These are phyloP conservation scores for Plutomurus gul DNA, from an alignment of 1,140 invertebrate species.

Conservation along the genomic window DNA sequence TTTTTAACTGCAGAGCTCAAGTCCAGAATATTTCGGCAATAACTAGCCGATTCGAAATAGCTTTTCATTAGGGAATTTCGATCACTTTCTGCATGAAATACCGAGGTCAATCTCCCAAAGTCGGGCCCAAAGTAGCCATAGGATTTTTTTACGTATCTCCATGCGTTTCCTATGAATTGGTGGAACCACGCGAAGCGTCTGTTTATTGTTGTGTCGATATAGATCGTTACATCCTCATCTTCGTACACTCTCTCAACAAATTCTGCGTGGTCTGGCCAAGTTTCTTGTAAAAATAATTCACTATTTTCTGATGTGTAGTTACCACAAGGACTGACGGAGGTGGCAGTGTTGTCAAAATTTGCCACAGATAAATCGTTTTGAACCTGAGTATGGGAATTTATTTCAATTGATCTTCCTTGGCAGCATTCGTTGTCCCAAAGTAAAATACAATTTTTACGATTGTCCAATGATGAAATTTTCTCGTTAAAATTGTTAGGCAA, in stretches of 20 bases:
- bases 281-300: conserved; percentile 32
- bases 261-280: conserved; percentile 31
- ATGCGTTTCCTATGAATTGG: conserved; percentile 31
- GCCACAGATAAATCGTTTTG: background rate
- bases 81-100: conserved; percentile 36
- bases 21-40: conserved; percentile 36
- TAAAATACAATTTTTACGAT: background rate
- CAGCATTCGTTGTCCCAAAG: conserved; percentile 32
- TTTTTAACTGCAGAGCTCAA: background rate
- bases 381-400: background rate
- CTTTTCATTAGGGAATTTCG: conserved; percentile 9
- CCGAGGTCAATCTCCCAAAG: conserved; percentile 11
- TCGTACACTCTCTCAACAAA: conserved; percentile 8
- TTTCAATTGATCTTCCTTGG: conserved; percentile 29
- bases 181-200: conserved; percentile 21
- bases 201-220: conserved; percentile 32
- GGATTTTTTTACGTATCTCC: conserved; percentile 35
- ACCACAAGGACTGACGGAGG: conserved; percentile 30
- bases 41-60: conserved; percentile 36
- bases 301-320: background rate
- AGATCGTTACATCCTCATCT: conserved; percentile 38
- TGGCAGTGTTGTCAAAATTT: background rate
- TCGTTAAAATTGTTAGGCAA: background rate
- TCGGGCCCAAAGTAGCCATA: conserved; percentile 34
- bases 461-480: conserved; percentile 14